Base-by-base conservation (phyloP, 2,797 vertebrate genomes). In the Rhodeus uyekii region DNA sequence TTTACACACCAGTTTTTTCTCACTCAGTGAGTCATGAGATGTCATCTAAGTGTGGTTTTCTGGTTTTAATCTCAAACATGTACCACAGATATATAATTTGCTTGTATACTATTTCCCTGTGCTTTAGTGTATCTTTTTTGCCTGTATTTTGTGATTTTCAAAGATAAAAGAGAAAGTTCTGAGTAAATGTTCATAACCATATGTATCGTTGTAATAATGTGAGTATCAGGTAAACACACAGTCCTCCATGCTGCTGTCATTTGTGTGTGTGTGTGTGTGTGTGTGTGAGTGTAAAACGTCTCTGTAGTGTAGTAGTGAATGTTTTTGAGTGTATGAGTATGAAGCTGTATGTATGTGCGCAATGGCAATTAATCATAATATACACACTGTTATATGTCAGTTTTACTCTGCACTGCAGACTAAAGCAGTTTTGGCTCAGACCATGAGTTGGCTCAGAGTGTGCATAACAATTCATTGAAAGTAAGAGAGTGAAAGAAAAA, bases 281-380 rank as follows among this genome's bases (percentile, higher is more conserved):
- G 13, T 65, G 74, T 71, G 32, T 48, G 67, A n/a, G 48, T 65
- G 13, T 53, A n/a, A n/a, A n/a, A n/a, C n/a, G n/a, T n/a, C n/a
- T n/a, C n/a, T n/a, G n/a, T n/a, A n/a, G n/a, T n/a, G n/a, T n/a
- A n/a, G n/a, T n/a, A n/a, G n/a, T n/a, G n/a, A n/a, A n/a, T 48
- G n/a, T 50, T 22, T 36, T 4, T 18, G 5, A 9, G 29, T 44
- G 58, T 42, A 38, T 60, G 36, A 48, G 4, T 69, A 46, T 81
- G 63, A n/a, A n/a, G n/a, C n/a, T 60, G 65, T 60, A 65, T 36
- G 7, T 61, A 5, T 48, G 74, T 75, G 29, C 34, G 50, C 42
- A 65, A 85, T 83, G 64, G 58, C 75, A 78, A 85, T n/a, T 84
- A 84, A 85, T 83, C 80, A 82, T 64, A 81, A 87, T 81, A 85